Base-by-base conservation (phyloP, 2,113 vertebrate species). In the Triplophysa tibetana region DNA sequence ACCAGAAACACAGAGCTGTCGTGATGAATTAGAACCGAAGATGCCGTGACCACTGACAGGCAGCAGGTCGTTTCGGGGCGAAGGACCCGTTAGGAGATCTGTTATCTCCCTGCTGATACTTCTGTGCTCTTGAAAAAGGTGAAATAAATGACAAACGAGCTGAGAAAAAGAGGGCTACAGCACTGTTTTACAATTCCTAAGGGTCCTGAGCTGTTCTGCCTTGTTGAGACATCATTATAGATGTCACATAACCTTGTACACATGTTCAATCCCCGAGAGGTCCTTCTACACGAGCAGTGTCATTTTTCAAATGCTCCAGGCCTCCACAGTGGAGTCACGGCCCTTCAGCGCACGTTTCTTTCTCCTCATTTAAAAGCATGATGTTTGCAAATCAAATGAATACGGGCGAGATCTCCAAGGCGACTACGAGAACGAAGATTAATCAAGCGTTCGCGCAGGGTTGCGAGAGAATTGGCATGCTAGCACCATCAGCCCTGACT, bases 21-120 rank as follows among this genome's bases (percentile, higher is more conserved):
- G 75, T 85, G 88, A 79, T 84, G 79, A 89, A 87, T 87, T 81
- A 79, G 52, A 21, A 66, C 86, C 60, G 12, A 54, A 77, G 79
- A 82, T 83, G 81, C 73, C 16, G 3, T 2, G 41, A 52, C 67
- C 38, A 77, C 62, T 48, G 70, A 83, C 24, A 70, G 76, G 33
- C 24, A n/a, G 78, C 23, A 23, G 63, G 67, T 61, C 48, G 43
- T 17, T 67, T 64, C 61, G 54, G 33, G 48, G 38, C 38, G 16
- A 75, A 75, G 12, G 17, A 17, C 2, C 4, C 7, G 54, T 58
- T 58, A 58, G 54, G n/a, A 58, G 54, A n/a, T 58, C 19, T 58
- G 54, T 58, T 58, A 58, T 19, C 54, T 58, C n/a, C 17, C 41
- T 12, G 19, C 16, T 60, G 67, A 23, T 66, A 50, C 12, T 50